phyloP scores from a whole-genome alignment of 1,140 invertebrate genomes.

The Heliconius hermathena region DNA sequence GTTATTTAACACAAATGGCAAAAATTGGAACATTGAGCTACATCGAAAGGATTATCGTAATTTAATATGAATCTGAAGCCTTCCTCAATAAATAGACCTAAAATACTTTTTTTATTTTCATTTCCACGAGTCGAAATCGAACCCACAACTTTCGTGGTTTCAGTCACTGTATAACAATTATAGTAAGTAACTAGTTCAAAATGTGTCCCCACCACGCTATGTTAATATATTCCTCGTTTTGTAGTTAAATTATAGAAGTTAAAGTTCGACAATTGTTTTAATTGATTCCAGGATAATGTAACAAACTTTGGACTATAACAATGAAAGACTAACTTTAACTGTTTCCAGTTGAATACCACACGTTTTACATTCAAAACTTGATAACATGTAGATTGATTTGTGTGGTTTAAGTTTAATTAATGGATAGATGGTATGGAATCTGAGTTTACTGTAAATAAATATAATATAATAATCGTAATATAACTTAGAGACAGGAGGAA shows the following conservation, averaged over 20 bases:
- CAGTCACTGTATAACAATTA: not conserved
- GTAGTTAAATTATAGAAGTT: not conserved
- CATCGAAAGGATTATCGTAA: too few relatives aligned
- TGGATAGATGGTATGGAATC: not conserved
- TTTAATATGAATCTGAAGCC: too few relatives aligned
- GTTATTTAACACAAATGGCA: too few relatives aligned
- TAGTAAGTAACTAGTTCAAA: not conserved
- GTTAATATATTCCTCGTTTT: not conserved
- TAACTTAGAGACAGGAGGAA: too few relatives aligned
- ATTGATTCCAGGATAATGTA: constrained; percentile 12
- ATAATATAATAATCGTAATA: too few relatives aligned
- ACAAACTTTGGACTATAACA: constrained; percentile 3
- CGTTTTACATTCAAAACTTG: not conserved
- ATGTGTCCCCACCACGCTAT: not conserved
- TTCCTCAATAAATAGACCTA: too few relatives aligned
- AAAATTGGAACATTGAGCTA: too few relatives aligned
- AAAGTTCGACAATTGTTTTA: not conserved
- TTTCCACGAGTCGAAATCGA: not conserved
- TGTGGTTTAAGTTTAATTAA: not conserved
- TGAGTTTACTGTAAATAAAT: too few relatives aligned
- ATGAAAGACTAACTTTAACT: constrained; percentile 1
- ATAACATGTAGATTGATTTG: not conserved
- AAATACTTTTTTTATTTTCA: too few relatives aligned
- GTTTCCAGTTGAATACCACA: constrained; percentile 8
- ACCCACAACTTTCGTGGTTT: not conserved